Percentiles rank a stretch among this genome's conserved stretches.
Evolutionary conservation across 1,140 invertebrate genomes (phyloP).

Genomic region (Trigoniulus corallinus): DNA sequence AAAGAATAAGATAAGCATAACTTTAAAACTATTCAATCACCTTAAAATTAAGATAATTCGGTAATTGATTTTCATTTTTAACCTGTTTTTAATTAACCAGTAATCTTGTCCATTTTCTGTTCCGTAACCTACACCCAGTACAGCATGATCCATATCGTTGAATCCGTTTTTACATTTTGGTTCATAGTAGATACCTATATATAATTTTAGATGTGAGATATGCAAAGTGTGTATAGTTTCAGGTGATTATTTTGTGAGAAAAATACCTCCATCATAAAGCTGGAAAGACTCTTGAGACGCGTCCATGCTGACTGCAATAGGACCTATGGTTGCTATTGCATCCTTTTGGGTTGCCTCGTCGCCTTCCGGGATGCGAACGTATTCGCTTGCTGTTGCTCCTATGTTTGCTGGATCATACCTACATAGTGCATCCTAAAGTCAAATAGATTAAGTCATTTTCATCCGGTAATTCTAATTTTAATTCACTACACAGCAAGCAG

Average conservation of each 20-base stretch:
- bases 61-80: too few species aligned
- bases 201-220: not conserved
- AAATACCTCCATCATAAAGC: constrained; percentile 6
- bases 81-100: constrained; percentile 81
- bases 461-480: not conserved
- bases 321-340: constrained; percentile 24
- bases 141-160: constrained; percentile 33
- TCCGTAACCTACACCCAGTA: constrained; percentile 37
- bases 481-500: not conserved
- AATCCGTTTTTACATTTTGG: not conserved
- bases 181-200: not conserved
- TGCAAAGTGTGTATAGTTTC: not conserved
- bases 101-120: constrained; percentile 39
- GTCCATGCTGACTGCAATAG: constrained; percentile 30
- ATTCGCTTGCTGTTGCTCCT: not conserved
- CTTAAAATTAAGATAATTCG: too few species aligned
- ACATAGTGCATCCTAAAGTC: not conserved
- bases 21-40: too few species aligned
- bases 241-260: not conserved
- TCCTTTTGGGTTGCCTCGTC: constrained; percentile 16
- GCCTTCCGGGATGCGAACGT: not conserved
- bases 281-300: constrained; percentile 23
- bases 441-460: not conserved
- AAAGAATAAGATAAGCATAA: too few species aligned
- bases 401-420: not conserved